Percentiles rank a stretch among this genome's conserved stretches.
phyloP scores from a whole-genome alignment of 2,888 invertebrate genomes.

The Amphipoea oculea region DNA sequence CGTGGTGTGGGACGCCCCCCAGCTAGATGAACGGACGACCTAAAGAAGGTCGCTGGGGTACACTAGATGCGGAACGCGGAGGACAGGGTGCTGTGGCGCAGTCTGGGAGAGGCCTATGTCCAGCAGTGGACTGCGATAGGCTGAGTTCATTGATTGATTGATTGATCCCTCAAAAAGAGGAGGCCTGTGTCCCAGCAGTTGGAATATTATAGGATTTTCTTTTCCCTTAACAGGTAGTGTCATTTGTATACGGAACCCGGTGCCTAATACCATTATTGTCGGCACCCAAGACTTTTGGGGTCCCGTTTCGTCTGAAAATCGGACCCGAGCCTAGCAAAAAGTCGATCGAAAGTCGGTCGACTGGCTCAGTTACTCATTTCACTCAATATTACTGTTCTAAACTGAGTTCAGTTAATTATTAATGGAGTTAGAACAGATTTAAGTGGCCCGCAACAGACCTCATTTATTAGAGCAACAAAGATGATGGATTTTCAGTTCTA shows the following conservation, averaged over 20 bases:
- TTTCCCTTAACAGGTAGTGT: not conserved
- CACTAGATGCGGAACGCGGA: too few species aligned
- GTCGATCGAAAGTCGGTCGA: constrained; percentile 37
- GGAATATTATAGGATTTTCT: not conserved
- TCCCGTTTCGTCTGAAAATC: not conserved
- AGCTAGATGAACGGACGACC: too few species aligned
- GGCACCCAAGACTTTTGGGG: not conserved
- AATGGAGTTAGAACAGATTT: constrained; percentile 61
- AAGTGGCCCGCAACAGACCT: constrained; percentile 51
- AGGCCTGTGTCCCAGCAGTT: too few species aligned
- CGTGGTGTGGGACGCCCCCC: too few species aligned
- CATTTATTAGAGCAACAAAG: constrained; percentile 51
- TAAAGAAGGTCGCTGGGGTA: too few species aligned
- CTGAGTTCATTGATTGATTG: too few species aligned
- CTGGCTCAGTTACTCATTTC: constrained; percentile 16
- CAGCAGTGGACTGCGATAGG: too few species aligned
- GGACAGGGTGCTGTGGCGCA: too few species aligned
- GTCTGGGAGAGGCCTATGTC: too few species aligned
- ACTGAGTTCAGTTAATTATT: constrained; percentile 57
- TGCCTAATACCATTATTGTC: not conserved
- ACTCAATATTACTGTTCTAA: constrained; percentile 44
- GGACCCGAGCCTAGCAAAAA: not conserved
- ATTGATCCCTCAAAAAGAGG: too few species aligned
- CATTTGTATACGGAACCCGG: not conserved
- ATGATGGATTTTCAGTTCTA: constrained; percentile 56